phyloP scores from a whole-genome alignment of 1,140 invertebrate genomes.

The Agrilus planipennis region DNA sequence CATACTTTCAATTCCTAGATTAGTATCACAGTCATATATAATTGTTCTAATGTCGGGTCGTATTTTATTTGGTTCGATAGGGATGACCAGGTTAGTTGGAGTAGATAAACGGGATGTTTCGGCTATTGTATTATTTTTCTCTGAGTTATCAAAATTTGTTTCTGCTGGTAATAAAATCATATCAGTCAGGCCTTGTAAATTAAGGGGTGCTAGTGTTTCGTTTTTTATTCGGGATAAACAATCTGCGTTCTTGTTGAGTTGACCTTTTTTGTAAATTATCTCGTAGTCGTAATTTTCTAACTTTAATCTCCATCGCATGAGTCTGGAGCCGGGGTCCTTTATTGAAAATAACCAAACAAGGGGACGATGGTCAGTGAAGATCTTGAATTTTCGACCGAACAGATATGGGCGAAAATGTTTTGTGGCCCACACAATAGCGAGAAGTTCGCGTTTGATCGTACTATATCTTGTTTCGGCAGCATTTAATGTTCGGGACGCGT shows the following conservation, averaged over 20 bases:
- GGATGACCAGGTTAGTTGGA: too few species aligned
- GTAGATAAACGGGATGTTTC: too few species aligned
- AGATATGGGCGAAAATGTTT: slow-evolving; percentile 17
- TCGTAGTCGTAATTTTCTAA: not conserved
- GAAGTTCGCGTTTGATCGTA: slow-evolving; percentile 31
- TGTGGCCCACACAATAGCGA: slow-evolving; percentile 13
- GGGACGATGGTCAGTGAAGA: slow-evolving; percentile 8
- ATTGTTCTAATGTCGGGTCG: too few species aligned
- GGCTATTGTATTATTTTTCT: too few species aligned
- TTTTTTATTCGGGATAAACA: not conserved
- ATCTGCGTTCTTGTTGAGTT: not conserved
- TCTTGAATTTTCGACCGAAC: slow-evolving; percentile 13
- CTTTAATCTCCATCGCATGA: not conserved
- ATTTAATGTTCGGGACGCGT: slow-evolving; percentile 27
- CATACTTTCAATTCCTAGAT: too few species aligned
- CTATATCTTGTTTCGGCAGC: slow-evolving; percentile 31
- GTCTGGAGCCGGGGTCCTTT: not conserved
- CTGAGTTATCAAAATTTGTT: too few species aligned
- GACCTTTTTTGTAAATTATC: not conserved
- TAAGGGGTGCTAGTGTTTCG: too few species aligned
- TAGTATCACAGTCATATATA: too few species aligned
- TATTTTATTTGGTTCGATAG: too few species aligned
- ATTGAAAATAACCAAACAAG: slow-evolving; percentile 1
- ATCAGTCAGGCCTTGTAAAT: too few species aligned
- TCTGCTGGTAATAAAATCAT: too few species aligned